phyloP scores from a whole-genome alignment of 2,888 invertebrate species.

The Ommatoiulus sabulosus region DNA sequence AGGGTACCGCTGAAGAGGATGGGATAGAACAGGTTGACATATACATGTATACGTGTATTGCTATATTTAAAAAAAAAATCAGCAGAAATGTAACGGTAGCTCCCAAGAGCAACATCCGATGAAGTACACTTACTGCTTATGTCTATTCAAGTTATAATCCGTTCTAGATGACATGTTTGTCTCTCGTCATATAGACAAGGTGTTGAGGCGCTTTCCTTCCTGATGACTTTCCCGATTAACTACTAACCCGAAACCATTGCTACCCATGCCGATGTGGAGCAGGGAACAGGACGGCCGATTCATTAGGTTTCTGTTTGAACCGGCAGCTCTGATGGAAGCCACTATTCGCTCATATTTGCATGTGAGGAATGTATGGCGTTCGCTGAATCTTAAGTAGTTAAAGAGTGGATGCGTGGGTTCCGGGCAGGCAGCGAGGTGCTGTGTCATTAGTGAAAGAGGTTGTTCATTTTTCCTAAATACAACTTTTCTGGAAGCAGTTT shows the following conservation, averaged over 20 bases:
- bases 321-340: background rate
- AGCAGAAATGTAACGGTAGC: too few relatives aligned
- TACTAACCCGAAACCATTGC: constrained; percentile 28
- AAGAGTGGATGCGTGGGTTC: background rate
- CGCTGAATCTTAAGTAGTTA: background rate
- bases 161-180: background rate
- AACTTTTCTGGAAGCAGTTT: constrained; percentile 21
- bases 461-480: background rate
- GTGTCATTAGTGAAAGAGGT: constrained; percentile 9
- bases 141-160: background rate
- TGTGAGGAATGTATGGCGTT: background rate
- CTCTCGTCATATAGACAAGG: background rate
- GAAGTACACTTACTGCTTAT: too few relatives aligned
- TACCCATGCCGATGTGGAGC: background rate
- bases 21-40: too few relatives aligned
- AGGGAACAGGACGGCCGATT: background rate
- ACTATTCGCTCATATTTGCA: background rate
- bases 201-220: background rate
- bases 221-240: background rate
- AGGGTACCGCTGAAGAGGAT: too few relatives aligned
- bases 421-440: background rate
- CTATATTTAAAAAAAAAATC: too few relatives aligned
- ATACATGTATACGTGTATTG: too few relatives aligned
- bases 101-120: too few relatives aligned
- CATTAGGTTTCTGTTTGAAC: background rate